Evolutionary conservation across 2,888 invertebrate genomes (phyloP).

Genomic region (Drosophila meridiana): DNA sequence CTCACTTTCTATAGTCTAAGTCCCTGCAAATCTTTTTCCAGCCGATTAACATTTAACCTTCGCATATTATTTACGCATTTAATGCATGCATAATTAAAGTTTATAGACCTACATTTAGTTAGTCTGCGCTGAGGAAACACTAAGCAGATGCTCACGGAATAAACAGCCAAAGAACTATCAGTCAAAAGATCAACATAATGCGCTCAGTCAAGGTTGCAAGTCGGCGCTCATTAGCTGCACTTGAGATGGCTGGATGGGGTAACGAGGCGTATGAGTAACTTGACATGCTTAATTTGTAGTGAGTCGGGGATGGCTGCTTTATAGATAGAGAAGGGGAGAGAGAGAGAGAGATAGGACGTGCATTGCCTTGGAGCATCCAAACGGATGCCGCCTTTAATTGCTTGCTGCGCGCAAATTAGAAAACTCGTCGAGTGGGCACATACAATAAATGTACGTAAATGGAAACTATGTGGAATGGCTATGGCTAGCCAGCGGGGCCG

Average conservation of each 20-base stretch:
- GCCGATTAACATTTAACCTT: not conserved
- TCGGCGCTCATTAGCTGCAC: conserved; percentile 2
- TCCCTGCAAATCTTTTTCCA: not conserved
- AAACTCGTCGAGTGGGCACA: conserved; percentile 51
- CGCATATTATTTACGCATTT: not conserved
- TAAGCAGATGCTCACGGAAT: not conserved
- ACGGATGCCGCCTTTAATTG: conserved; percentile 66
- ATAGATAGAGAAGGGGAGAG: not conserved
- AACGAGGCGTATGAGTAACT: conserved; percentile 54
- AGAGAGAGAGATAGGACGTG: not conserved
- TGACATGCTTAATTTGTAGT: conserved; percentile 60
- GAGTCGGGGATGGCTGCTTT: too few relatives aligned
- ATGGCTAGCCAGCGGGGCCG: not conserved
- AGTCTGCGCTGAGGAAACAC: not conserved
- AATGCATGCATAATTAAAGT: not conserved
- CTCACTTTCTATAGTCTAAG: too few relatives aligned
- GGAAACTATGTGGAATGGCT: conserved; percentile 41
- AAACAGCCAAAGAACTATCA: not conserved
- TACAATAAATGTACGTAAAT: conserved; percentile 45
- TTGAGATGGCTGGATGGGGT: not conserved
- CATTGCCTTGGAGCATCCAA: conserved; percentile 5
- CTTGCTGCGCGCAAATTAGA: conserved; percentile 60
- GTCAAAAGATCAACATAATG: not conserved
- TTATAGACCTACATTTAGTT: not conserved
- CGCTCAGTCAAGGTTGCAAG: conserved; percentile 7